Base-by-base conservation (phyloP, 2,888 invertebrate genomes). In the Torymus tubicola region DNA sequence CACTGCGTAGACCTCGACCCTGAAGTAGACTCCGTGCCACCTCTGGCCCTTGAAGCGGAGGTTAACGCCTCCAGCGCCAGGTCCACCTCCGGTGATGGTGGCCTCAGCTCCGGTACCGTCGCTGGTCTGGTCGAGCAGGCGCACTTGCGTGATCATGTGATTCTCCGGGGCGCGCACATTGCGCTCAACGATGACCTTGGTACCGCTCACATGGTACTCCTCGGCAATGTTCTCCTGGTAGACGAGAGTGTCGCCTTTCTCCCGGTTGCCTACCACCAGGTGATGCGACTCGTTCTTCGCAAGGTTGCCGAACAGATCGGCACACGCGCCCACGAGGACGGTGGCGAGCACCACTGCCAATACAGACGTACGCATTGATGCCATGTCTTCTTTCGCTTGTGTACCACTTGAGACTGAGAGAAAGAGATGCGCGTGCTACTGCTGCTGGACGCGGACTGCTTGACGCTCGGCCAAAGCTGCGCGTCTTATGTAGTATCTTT, bases 101-200 rank as follows among this genome's bases (percentile, higher is more conserved):
- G 60, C 21, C 70, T 70, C 70, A 14, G 70, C 70, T 12, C 70
- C 70, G 24, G 58, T 70, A 0, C 70, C 70, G 42, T 70, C 70
- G 42, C n/a, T 31, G 5, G 12, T 21, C 10, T 57, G 13, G 55
- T 70, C 50, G 5, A 70, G 53, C 13, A 14, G 13, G 24, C 18
- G 13, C 11, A 70, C 58, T 42, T 58, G 57, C 8, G 70, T 70
- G 16, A 70, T 60, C n/a, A 16, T 14, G 55, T 58, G 16, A 16
- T 42, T 60, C 14, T 12, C n/a, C 10, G 70, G 50, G 3, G 60
- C 70, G 11, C 24, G 31, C 0, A 58, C n/a, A 16, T n/a, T 31
- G 14, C 60, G 18, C 13, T 70, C 24, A 16, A 31, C 4, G 42
- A 58, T 58, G 31, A 58, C 12, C 18, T 70, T 70, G 24, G n/a